These are phyloP conservation scores for Equus przewalskii DNA, from an alignment of 2,113 vertebrate genomes.

Conservation along the genomic window DNA sequence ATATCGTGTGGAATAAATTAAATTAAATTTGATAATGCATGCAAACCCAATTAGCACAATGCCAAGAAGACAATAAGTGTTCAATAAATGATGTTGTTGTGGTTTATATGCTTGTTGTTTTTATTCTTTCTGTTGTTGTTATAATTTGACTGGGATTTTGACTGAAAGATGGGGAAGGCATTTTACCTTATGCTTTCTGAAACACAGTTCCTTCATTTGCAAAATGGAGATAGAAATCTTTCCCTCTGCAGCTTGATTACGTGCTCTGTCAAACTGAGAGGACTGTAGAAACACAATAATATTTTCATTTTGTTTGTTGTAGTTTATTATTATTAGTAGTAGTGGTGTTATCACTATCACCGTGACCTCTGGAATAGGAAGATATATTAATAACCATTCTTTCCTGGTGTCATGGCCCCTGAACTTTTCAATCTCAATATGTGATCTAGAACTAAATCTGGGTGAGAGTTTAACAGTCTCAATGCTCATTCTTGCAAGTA, in stretches of 20 bases:
- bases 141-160: not conserved
- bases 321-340: not conserved
- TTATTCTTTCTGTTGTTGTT: not conserved
- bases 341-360: not conserved
- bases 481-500: not conserved
- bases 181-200: not conserved
- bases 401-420: not conserved
- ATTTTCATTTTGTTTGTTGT: not conserved
- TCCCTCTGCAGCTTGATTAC: not conserved
- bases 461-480: not conserved
- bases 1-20: not conserved
- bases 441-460: conserved; percentile 41
- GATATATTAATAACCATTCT: not conserved
- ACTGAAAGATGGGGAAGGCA: not conserved
- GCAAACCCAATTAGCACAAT: not conserved
- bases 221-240: conserved; percentile 27
- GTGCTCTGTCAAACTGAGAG: not conserved
- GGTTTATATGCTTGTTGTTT: not conserved
- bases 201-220: not conserved
- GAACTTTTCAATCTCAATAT: not conserved
- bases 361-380: not conserved
- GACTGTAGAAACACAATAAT: not conserved
- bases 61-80: not conserved
- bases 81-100: not conserved
- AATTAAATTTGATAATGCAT: not conserved